Evolutionary conservation across 30 jellyfish, hydroid and myxozoan species (phyloP), one percentile per base, ranked within the genome.

Genomic region (Aurelia aurita): DNA sequence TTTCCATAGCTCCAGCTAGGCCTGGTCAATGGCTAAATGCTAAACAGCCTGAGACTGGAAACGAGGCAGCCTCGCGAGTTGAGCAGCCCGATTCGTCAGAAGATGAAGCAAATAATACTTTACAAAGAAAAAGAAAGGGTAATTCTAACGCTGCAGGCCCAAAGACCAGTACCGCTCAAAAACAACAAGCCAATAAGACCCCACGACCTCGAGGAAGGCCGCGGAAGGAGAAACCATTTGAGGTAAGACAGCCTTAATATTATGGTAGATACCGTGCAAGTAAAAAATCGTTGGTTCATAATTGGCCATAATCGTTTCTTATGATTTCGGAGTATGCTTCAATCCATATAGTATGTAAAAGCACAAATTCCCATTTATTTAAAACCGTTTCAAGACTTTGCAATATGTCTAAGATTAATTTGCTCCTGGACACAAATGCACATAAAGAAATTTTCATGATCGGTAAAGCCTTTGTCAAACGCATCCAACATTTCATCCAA

Each of bases 201-300:
- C 84, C 77, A 1, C n/a, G 79, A 49, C 84, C 84, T 2, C 69
- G 91, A 18, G 91, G 91, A 46, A 82, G 91, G 39, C 91, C 91
- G 14, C 57, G 78, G 29, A 69, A 82, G 28, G 88, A 58, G 23
- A 59, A 45, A 3, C 88, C 88, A 28, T 77, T 77, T 21, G 69
- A 77, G 69, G 88, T 77, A 39, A 3, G 51, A 39, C 51, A 39
- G 51, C 51, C 51, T 39, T 9, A 4, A n/a, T n/a, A n/a, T n/a
- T n/a, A n/a, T n/a, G n/a, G n/a, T n/a, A n/a, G n/a, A n/a, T n/a
- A n/a, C n/a, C n/a, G n/a, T n/a, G n/a, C n/a, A n/a, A n/a, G n/a
- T n/a, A n/a, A n/a, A n/a, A n/a, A n/a, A n/a, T n/a, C n/a, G n/a
- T n/a, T n/a, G n/a, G n/a, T n/a, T n/a, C n/a, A n/a, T n/a, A n/a